A percentile compares a stretch with the other conserved stretches of the same genome.
Conservation (phyloP, 2,113 vertebrate species). For the Larimichthys crocea region DNA sequence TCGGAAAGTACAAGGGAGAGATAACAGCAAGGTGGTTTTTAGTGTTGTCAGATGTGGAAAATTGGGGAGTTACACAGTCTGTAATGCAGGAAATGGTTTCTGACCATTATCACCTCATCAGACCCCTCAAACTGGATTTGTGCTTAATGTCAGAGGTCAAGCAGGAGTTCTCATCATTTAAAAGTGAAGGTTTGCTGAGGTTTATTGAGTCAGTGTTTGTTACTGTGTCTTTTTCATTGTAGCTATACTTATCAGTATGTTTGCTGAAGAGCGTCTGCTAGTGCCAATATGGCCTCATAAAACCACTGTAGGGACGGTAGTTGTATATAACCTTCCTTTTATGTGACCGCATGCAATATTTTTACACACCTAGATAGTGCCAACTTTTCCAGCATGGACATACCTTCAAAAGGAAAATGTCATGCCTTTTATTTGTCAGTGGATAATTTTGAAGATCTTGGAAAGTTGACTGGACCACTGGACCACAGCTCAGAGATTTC, state of each 20-base stretch:
- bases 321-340: not conserved
- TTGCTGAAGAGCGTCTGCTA: not conserved
- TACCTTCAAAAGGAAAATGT: not conserved
- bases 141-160: too few relatives aligned
- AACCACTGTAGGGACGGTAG: not conserved
- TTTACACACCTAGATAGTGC: too few relatives aligned
- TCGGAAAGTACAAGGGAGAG: not conserved
- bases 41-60: not conserved
- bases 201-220: not conserved
- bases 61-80: too few relatives aligned
- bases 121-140: too few relatives aligned
- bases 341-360: not conserved
- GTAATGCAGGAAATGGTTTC: too few relatives aligned
- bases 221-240: not conserved
- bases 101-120: too few relatives aligned
- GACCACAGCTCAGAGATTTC: not conserved
- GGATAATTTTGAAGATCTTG: too few relatives aligned
- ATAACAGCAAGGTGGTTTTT: not conserved
- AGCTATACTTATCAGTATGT: not conserved
- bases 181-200: not conserved
- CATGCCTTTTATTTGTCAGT: not conserved
- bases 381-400: too few relatives aligned
- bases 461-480: too few relatives aligned
- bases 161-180: not conserved
- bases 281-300: conserved; percentile 1